A percentile compares a stretch with the other conserved stretches of the same genome.
These are phyloP conservation scores for Volucella bombylans DNA, from an alignment of 2,888 invertebrate species.

Conservation along the genomic window DNA sequence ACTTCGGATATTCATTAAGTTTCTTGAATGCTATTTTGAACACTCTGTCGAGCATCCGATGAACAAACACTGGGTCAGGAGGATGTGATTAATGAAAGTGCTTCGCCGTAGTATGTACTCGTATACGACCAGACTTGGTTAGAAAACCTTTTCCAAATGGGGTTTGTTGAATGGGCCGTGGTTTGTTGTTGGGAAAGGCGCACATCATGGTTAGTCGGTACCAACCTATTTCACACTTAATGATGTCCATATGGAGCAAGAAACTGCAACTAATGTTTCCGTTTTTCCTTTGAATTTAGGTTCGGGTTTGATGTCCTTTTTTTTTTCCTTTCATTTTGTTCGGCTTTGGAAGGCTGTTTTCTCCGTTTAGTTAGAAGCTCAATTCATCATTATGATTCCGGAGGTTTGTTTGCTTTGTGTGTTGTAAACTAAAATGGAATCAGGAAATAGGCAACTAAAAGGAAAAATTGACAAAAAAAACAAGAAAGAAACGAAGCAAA, in stretches of 20 bases:
- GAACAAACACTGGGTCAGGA: conserved; percentile 57
- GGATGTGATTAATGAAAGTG: conserved; percentile 68
- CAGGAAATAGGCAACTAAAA: too few relatives aligned
- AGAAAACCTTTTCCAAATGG: background rate
- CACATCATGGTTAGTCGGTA: background rate
- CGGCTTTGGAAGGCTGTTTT: background rate
- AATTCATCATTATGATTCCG: conserved; percentile 26
- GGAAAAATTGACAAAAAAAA: background rate
- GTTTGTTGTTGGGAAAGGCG: background rate
- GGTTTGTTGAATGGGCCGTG: background rate
- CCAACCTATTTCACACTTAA: conserved; percentile 54
- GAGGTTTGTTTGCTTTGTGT: conserved; percentile 28
- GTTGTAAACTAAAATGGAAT: conserved; percentile 2
- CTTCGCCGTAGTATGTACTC: conserved; percentile 22
- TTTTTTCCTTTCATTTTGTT: background rate
- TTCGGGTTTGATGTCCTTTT: too few relatives aligned
- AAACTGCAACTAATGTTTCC: conserved; percentile 30
- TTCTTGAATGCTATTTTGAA: conserved; percentile 55
- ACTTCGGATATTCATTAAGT: conserved; percentile 63
- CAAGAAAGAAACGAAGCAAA: background rate
- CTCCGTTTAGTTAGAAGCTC: conserved; percentile 5
- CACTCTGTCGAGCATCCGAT: conserved; percentile 28
- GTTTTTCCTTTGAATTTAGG: background rate
- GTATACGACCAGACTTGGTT: too few relatives aligned
- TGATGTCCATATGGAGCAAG: conserved; percentile 24